Evolutionary conservation across 2,888 invertebrate genomes (phyloP).

Genomic region (Cantharis flavilabris): DNA sequence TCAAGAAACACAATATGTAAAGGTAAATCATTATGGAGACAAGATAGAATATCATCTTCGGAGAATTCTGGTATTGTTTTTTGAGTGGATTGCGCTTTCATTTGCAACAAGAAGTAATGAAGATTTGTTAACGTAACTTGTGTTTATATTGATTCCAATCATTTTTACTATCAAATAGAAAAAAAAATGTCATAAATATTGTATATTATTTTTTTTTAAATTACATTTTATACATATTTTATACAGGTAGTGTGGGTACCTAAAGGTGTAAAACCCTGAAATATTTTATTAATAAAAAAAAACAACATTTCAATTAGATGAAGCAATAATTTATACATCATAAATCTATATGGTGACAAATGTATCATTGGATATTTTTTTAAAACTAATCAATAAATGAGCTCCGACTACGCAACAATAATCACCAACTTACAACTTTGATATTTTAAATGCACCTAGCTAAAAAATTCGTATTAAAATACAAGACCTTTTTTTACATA

Average conservation of each 20-base stretch:
- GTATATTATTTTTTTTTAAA: neutral
- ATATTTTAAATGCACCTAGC: neutral
- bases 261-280: neutral
- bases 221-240: constrained; percentile 11
- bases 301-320: neutral
- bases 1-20: no score
- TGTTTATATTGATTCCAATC: no score
- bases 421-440: neutral
- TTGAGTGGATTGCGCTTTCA: no score
- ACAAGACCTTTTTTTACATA: constrained; percentile 20
- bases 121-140: no score
- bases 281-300: neutral
- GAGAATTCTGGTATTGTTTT: no score
- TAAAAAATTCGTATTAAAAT: constrained; percentile 9
- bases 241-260: constrained; percentile 3
- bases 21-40: no score
- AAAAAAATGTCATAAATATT: neutral
- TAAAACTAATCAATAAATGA: neutral
- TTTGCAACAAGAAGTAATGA: no score
- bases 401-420: neutral
- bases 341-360: neutral
- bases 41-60: no score
- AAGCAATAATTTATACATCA: neutral
- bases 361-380: neutral
- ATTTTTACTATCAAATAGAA: neutral